Evolutionary conservation across 2,113 vertebrate species (phyloP).

Genomic region (Oryzias celebensis): DNA sequence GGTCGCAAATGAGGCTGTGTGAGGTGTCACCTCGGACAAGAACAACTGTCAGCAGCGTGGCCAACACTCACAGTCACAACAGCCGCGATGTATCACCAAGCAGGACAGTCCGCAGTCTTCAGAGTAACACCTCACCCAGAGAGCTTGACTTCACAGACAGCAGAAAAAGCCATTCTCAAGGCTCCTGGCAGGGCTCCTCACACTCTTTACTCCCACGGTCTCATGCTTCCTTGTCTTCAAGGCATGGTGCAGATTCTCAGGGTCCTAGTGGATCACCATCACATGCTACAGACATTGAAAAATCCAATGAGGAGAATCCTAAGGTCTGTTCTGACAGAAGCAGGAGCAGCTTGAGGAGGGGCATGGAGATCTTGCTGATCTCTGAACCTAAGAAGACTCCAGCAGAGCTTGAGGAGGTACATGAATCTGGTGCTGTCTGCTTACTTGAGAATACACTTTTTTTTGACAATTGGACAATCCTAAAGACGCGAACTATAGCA

Average conservation of each 20-base stretch:
- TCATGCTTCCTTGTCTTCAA: slow-evolving; percentile 47
- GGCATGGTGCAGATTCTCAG: slow-evolving; percentile 29
- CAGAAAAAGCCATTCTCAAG: slow-evolving; percentile 52
- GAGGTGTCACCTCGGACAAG: slow-evolving; percentile 32
- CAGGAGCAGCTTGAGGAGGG: slow-evolving; percentile 68
- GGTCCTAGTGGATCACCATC: slow-evolving; percentile 22
- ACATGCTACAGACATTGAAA: slow-evolving; percentile 39
- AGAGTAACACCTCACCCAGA: slow-evolving; percentile 37
- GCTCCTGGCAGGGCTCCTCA: slow-evolving; percentile 63
- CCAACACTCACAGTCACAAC: slow-evolving; percentile 53
- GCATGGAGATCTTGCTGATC: slow-evolving; percentile 65
- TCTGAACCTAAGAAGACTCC: slow-evolving; percentile 67
- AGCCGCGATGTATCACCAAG: slow-evolving; percentile 64
- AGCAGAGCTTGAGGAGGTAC: slow-evolving; percentile 64
- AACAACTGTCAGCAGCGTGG: slow-evolving; percentile 39
- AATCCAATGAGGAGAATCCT: slow-evolving; percentile 2
- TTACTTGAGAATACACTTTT: no score
- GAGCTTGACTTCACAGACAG: slow-evolving; percentile 51
- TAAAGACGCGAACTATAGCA: no score
- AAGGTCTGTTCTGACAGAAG: slow-evolving; percentile 50
- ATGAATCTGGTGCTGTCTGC: not conserved
- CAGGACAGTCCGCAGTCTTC: slow-evolving; percentile 48
- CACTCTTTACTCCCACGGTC: slow-evolving; percentile 59
- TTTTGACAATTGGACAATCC: no score
- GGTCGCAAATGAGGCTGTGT: slow-evolving; percentile 13